Conservation (phyloP, 1,140 invertebrate species). For the Heliconius nattereri region DNA sequence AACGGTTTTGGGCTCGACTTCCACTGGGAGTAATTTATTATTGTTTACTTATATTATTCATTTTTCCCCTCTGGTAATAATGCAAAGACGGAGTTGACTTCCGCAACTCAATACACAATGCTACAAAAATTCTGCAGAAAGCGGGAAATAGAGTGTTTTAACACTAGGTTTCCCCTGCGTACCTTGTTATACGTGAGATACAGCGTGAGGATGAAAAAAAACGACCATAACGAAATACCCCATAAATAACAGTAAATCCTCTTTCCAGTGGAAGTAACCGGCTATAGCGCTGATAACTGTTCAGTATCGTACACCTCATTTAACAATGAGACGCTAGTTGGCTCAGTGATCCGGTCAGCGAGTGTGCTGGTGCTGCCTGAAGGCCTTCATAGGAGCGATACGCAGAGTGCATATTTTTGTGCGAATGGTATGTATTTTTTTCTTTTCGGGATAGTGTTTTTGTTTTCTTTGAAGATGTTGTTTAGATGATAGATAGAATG, state of each 20-base stretch:
- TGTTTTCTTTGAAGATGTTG: background rate
- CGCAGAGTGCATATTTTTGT: slow-evolving; percentile 86
- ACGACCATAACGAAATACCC: background rate
- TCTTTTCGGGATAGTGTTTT: background rate
- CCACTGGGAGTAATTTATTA: too few relatives aligned
- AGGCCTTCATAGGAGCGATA: slow-evolving; percentile 82
- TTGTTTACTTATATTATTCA: too few relatives aligned
- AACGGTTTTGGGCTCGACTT: too few relatives aligned
- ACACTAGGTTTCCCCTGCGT: too few relatives aligned
- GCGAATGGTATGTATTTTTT: slow-evolving; percentile 81
- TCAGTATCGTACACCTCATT: slow-evolving; percentile 79
- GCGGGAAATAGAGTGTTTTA: too few relatives aligned
- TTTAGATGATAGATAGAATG: too few relatives aligned
- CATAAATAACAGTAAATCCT: background rate
- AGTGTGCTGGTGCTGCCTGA: slow-evolving; percentile 82
- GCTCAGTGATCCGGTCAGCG: slow-evolving; percentile 81
- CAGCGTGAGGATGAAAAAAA: background rate
- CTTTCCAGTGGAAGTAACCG: slow-evolving; percentile 84
- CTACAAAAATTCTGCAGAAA: too few relatives aligned
- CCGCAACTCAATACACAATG: too few relatives aligned
- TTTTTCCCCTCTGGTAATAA: too few relatives aligned
- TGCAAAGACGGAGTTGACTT: too few relatives aligned
- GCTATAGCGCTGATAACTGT: slow-evolving; percentile 83
- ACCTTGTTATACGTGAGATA: too few relatives aligned
- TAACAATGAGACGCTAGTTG: slow-evolving; percentile 81